phyloP scores from a whole-genome alignment of 2,113 vertebrate genomes.

The Meriones unguiculatus region DNA sequence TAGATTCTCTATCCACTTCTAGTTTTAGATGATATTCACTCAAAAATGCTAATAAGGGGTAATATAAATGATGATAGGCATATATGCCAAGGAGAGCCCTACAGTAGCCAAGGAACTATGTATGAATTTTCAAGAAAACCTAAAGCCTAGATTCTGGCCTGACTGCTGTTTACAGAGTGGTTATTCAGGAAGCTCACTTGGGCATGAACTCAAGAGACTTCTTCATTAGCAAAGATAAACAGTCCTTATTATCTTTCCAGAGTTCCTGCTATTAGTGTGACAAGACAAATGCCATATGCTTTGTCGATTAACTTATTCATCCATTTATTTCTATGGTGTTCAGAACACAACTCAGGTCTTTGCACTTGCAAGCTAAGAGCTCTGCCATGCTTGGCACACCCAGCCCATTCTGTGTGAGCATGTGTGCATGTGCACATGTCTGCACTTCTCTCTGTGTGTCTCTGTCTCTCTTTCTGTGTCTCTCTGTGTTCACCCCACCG shows the following conservation, averaged over 20 bases:
- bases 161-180: constrained; percentile 61
- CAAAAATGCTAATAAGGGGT: constrained; percentile 60
- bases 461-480: background rate
- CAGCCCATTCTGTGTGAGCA: background rate
- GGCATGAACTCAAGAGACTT: constrained; percentile 72
- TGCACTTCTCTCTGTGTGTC: background rate
- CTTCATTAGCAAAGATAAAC: constrained; percentile 69
- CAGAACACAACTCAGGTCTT: background rate
- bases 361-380: background rate
- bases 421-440: background rate
- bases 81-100: constrained; percentile 72
- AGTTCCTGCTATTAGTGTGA: constrained; percentile 45
- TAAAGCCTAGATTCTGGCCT: constrained; percentile 72
- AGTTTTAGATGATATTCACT: background rate
- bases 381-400: background rate
- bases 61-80: constrained; percentile 78
- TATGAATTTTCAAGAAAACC: constrained; percentile 75
- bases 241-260: constrained; percentile 59
- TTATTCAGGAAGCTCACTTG: constrained; percentile 82
- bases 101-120: constrained; percentile 61
- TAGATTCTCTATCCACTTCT: background rate
- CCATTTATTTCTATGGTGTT: background rate
- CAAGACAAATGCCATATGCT: constrained; percentile 42
- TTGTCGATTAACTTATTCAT: constrained; percentile 23
- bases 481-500: background rate